Evolutionary conservation across 2,888 invertebrate species (phyloP).

Genomic region (Tetanocera ferruginea): DNA sequence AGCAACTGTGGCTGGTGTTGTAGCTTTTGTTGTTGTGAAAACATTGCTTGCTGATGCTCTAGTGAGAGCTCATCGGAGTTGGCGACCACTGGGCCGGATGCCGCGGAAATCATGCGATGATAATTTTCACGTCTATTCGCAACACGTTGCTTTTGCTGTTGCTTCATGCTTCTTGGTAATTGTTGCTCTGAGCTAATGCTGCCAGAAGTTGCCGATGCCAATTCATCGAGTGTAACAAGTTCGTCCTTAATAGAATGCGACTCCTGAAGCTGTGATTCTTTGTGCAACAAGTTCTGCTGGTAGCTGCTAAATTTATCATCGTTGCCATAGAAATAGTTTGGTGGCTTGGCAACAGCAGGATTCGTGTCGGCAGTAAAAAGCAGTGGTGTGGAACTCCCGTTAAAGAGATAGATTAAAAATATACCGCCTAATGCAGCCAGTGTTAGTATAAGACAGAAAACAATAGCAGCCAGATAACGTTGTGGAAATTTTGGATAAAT

Average conservation of each 20-base stretch:
- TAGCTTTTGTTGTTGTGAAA: no score
- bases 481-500: constrained; percentile 54
- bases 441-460: constrained; percentile 51
- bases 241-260: not conserved
- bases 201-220: not conserved
- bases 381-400: constrained; percentile 43
- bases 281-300: not conserved
- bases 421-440: constrained; percentile 51
- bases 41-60: no score
- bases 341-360: not conserved
- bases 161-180: not conserved
- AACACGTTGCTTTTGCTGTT: not conserved
- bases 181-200: not conserved
- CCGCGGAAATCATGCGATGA: not conserved
- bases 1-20: not conserved
- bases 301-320: not conserved
- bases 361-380: constrained; percentile 18
- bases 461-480: constrained; percentile 51
- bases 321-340: constrained; percentile 9
- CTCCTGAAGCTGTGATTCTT: not conserved
- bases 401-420: constrained; percentile 51
- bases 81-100: no score
- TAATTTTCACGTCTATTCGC: not conserved
- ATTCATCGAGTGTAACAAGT: not conserved
- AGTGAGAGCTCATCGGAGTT: no score